Conservation (phyloP, 2,113 vertebrate species). For the Potamarius usumacintae region DNA sequence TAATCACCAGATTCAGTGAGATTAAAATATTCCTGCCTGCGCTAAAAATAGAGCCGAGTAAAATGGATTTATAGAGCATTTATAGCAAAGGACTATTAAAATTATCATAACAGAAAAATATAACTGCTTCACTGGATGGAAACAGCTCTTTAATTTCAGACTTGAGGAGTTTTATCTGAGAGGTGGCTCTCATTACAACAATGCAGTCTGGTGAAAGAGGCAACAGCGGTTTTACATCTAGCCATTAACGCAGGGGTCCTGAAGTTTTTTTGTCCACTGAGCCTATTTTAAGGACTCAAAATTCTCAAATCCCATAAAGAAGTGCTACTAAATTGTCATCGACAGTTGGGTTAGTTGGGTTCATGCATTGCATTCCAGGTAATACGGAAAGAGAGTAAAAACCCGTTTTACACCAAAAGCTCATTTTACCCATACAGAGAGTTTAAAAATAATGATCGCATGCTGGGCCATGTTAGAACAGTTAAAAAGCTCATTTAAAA, state of each 20-base stretch:
- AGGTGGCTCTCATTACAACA: neutral
- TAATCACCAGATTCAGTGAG: neutral
- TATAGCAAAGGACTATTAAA: conserved; percentile 17
- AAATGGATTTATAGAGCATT: conserved; percentile 31
- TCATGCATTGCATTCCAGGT: neutral
- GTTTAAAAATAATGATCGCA: neutral
- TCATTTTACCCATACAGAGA: neutral
- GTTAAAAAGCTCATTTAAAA: neutral
- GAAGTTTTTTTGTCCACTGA: neutral
- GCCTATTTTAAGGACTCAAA: neutral
- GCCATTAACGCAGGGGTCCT: neutral
- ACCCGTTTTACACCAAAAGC: neutral
- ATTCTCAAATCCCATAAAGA: no score
- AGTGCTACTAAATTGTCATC: neutral
- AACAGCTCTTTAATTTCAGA: neutral
- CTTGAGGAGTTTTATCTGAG: no score
- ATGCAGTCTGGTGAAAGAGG: neutral
- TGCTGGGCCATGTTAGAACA: neutral
- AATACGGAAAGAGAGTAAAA: no score
- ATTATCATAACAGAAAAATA: neutral
- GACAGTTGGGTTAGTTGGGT: neutral
- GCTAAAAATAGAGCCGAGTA: conserved; percentile 38
- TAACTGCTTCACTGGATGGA: neutral
- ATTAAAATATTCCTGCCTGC: conserved; percentile 30
- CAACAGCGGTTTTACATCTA: neutral